Evolutionary conservation across 1,140 invertebrate species (phyloP), one percentile per base, ranked within the genome.

Genomic region (Drosophila bipectinata): DNA sequence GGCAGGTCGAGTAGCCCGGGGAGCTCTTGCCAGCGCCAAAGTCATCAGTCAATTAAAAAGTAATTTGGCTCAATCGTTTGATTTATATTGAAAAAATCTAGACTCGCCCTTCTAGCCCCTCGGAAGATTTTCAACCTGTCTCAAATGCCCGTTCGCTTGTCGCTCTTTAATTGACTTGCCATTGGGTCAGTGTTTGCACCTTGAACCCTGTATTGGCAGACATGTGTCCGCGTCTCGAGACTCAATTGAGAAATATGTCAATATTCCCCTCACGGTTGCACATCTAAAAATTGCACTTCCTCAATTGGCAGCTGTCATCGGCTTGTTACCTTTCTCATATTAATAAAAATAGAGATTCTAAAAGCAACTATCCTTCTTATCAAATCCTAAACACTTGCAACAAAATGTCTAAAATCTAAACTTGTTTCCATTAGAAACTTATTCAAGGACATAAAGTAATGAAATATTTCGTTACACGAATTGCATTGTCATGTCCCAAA

Each of bases 131-230:
- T 26, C 26, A 63, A 41, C 24, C 15, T 28, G 30, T 34, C 59
- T 54, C 1, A 21, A 18, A 26, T n/a, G 48, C 15, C 21, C 41
- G 30, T 10, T n/a, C 34, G 34, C 47, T 44, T 2, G 59, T 39
- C 63, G 66, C 63, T 69, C 80, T 64, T 83, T 84, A 83, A 84
- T 83, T 83, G 80, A 79, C 80, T 64, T 51, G 28, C 39, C 61
- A 64, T 44, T 68, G 72, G 80, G 58, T 68, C 71, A 84, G 72
- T 67, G 63, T 58, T 75, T 83, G 59, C 45, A 51, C 67, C 69
- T 69, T 71, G 69, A 28, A 28, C 56, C 61, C 61, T 7, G 10
- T 41, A 28, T 47, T 68, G 55, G 49, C 48, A 24, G 60, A 18
- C 64, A 57, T 28, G 39, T 51, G 48, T 37, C 53, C 15, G 34